Evolutionary conservation across 2,113 vertebrate genomes (phyloP).

Genomic region (Pristiophorus japonicus): DNA sequence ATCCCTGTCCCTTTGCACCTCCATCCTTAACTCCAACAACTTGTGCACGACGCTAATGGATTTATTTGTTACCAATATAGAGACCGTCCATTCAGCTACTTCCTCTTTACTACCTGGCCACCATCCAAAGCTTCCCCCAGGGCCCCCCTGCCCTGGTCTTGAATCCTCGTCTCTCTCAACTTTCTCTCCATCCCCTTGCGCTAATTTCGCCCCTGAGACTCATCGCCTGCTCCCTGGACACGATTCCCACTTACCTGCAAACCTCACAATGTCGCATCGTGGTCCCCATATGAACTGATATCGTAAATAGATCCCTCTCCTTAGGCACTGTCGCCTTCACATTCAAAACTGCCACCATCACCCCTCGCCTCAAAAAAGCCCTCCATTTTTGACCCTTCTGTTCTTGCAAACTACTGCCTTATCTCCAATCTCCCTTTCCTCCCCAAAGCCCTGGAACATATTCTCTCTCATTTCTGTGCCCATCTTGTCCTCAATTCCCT

Average conservation of each 20-base stretch:
- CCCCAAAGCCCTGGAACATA: not conserved
- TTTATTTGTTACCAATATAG: not conserved
- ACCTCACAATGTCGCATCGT: not conserved
- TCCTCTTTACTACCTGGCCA: no score
- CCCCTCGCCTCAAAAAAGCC: not conserved
- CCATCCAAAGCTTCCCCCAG: no score
- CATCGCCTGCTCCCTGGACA: not conserved
- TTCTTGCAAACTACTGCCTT: not conserved
- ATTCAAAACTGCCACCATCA: not conserved
- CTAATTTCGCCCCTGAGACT: not conserved
- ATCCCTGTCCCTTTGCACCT: not conserved
- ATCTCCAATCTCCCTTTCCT: not conserved
- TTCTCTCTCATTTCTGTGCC: not conserved
- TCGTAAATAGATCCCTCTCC: not conserved
- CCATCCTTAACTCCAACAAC: not conserved
- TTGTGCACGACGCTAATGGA: not conserved
- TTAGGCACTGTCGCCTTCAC: not conserved
- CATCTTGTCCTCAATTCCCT: not conserved
- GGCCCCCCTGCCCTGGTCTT: not conserved
- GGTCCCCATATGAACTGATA: not conserved
- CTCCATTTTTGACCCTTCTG: not conserved
- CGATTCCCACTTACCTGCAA: not conserved
- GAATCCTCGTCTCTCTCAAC: not conserved
- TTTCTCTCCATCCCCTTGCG: not conserved
- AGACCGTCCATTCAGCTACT: not conserved